Percentiles rank a stretch among this genome's conserved stretches.
These are phyloP conservation scores for Setipinna tenuifilis DNA, from an alignment of 2,797 vertebrate genomes.

Conservation along the genomic window DNA sequence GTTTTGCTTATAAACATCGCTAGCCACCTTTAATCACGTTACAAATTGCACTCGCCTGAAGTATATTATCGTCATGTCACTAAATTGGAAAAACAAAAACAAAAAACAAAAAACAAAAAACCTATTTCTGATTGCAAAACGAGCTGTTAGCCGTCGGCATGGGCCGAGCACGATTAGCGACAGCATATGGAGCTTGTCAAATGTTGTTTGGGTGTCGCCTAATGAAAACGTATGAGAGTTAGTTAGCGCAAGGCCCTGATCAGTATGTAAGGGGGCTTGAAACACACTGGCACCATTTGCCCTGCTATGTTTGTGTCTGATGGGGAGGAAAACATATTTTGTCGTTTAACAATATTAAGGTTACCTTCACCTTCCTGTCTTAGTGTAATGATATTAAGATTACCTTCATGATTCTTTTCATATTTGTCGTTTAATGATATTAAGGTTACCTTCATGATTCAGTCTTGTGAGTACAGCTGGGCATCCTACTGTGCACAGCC, in stretches of 20 bases:
- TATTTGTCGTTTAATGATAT: too few relatives aligned
- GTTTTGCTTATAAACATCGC: not conserved
- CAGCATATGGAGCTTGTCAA: constrained; percentile 16
- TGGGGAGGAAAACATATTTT: not conserved
- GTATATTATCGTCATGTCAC: not conserved
- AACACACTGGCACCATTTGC: not conserved
- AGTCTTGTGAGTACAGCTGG: too few relatives aligned
- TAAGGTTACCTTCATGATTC: too few relatives aligned
- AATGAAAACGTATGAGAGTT: constrained; percentile 6
- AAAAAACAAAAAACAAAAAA: too few relatives aligned
- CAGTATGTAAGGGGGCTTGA: not conserved
- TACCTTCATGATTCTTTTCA: not conserved
- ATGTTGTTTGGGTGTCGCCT: not conserved
- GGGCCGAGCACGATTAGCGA: not conserved
- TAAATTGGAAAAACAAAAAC: not conserved
- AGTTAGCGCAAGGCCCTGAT: not conserved
- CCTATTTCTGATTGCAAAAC: not conserved
- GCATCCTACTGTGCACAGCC: too few relatives aligned
- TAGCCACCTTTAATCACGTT: not conserved
- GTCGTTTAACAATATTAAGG: too few relatives aligned
- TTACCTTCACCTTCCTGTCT: too few relatives aligned
- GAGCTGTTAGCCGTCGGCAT: not conserved
- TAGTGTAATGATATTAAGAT: not conserved
- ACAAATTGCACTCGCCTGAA: not conserved
- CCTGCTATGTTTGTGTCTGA: not conserved